Conservation (phyloP, 2,888 invertebrate genomes). For the Cheilosia soror region DNA sequence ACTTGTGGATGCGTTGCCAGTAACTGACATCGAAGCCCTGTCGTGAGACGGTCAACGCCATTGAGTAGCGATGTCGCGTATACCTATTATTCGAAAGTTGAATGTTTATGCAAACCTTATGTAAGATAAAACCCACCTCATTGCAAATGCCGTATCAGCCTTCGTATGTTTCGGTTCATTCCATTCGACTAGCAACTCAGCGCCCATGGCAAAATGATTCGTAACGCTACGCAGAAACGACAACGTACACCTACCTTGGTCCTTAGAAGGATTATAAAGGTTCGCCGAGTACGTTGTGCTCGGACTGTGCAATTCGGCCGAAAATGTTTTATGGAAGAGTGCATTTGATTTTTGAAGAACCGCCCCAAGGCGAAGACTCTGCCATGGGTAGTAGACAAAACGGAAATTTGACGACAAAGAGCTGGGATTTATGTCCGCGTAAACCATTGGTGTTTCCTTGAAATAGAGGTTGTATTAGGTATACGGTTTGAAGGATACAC, state of each 20-base stretch:
- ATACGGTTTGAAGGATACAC: not conserved
- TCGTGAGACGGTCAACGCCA: slow-evolving; percentile 81
- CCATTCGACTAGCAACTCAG: slow-evolving; percentile 82
- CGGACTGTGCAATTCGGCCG: slow-evolving; percentile 79
- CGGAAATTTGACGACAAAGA: slow-evolving; percentile 82
- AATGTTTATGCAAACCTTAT: slow-evolving; percentile 17
- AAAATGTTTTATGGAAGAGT: slow-evolving; percentile 78
- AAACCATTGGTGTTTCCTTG: slow-evolving; percentile 81
- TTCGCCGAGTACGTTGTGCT: slow-evolving; percentile 80
- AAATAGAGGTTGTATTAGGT: not conserved
- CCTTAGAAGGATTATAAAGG: slow-evolving; percentile 79
- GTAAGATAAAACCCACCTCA: slow-evolving; percentile 48
- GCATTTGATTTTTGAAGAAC: slow-evolving; percentile 78
- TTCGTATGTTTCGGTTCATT: slow-evolving; percentile 76
- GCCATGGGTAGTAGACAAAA: slow-evolving; percentile 80
- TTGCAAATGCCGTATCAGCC: slow-evolving; percentile 80
- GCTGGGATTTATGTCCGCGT: slow-evolving; percentile 82
- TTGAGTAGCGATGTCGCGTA: slow-evolving; percentile 78
- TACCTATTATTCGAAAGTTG: slow-evolving; percentile 77
- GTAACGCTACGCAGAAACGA: slow-evolving; percentile 81
- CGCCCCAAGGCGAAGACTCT: slow-evolving; percentile 77
- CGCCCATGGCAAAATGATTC: slow-evolving; percentile 80
- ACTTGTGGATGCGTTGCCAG: slow-evolving; percentile 82
- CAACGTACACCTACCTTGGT: slow-evolving; percentile 80
- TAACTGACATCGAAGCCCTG: slow-evolving; percentile 82